Evolutionary conservation across 2,113 vertebrate species (phyloP).

Genomic region (Erythrolamprus reginae): DNA sequence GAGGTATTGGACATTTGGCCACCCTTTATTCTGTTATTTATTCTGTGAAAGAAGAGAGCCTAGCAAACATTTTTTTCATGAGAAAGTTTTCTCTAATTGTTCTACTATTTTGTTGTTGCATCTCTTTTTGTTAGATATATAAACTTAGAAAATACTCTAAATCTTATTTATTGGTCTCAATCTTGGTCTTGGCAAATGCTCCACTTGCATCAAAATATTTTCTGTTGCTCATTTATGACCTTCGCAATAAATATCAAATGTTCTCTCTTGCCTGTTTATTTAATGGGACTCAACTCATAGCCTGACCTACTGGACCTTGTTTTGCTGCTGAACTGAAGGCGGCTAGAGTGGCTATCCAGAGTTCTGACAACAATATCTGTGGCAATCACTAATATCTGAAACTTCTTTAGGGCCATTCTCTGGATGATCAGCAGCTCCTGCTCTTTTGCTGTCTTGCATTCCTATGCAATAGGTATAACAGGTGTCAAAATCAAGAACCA

Average conservation of each 20-base stretch:
- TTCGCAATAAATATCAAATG: constrained; percentile 19
- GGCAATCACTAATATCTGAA: background rate
- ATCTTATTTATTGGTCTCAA: constrained; percentile 19
- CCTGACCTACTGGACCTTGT: background rate
- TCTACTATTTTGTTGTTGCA: background rate
- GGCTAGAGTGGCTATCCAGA: background rate
- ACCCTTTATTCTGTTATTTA: constrained; percentile 22
- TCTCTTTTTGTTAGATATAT: background rate
- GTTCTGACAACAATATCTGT: background rate
- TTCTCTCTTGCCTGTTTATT: constrained; percentile 6
- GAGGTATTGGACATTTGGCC: constrained; percentile 16
- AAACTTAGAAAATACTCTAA: constrained; percentile 11
- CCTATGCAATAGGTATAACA: too few species aligned
- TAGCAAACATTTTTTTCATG: constrained; percentile 15
- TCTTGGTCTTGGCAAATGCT: constrained; percentile 7
- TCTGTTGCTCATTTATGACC: constrained; percentile 22
- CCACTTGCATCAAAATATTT: constrained; percentile 1
- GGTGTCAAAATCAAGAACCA: too few species aligned
- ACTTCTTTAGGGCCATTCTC: background rate
- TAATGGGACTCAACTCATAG: background rate
- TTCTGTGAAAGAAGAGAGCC: constrained; percentile 4
- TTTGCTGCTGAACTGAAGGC: background rate
- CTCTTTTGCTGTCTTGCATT: background rate
- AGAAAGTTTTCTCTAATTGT: background rate
- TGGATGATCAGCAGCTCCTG: background rate